phyloP scores from a whole-genome alignment of 1,140 invertebrate genomes.

The Stratiolaelaps scimitus region DNA sequence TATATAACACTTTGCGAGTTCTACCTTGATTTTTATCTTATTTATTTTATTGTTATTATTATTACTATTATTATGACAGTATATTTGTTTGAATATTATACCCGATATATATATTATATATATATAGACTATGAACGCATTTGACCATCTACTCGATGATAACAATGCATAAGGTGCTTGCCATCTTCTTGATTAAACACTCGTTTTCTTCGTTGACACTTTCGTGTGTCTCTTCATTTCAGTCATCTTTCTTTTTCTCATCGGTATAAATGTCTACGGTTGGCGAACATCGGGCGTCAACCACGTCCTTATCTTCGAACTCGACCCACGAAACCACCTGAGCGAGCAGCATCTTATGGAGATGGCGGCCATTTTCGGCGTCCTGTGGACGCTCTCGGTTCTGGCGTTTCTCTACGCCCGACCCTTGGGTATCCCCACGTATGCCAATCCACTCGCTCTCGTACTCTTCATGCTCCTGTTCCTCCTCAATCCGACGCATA shows the following conservation, averaged over 20 bases:
- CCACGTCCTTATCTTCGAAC: constrained; percentile 96
- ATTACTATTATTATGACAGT: too few species aligned
- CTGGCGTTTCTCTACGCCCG: constrained; percentile 61
- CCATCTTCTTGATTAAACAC: too few species aligned
- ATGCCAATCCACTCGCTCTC: constrained; percentile 72
- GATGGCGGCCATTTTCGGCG: constrained; percentile 81
- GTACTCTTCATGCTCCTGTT: constrained; percentile 74
- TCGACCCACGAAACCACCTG: constrained; percentile 89
- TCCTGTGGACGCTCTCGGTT: constrained; percentile 78
- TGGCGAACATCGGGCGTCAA: constrained; percentile 97
- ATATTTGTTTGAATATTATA: too few species aligned
- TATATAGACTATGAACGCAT: too few species aligned
- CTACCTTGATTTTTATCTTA: too few species aligned
- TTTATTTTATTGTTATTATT: too few species aligned
- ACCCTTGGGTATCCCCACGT: constrained; percentile 74
- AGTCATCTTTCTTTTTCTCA: constrained; percentile 80
- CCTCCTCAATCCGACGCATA: constrained; percentile 77
- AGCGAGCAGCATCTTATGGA: constrained; percentile 94
- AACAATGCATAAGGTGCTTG: too few species aligned
- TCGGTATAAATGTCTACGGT: constrained; percentile 94
- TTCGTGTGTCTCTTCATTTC: background rate
- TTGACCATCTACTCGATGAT: too few species aligned
- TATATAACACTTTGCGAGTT: too few species aligned
- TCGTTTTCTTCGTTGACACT: too few species aligned
- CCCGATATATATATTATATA: too few species aligned